Percentiles rank a stretch among this genome's conserved stretches.
Conservation (phyloP, 2,888 invertebrate species). For the Limenitis camilla region DNA sequence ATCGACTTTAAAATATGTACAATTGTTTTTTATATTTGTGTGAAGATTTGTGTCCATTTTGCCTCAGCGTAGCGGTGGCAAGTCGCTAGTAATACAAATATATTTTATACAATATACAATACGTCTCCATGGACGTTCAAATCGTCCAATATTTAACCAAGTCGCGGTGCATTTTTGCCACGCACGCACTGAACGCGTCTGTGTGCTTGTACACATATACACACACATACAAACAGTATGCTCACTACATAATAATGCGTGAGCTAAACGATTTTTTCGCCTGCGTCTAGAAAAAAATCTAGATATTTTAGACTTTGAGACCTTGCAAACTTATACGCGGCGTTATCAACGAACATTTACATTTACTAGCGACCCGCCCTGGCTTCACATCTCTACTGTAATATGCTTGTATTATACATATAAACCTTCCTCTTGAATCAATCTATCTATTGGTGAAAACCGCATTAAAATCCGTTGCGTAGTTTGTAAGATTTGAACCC, state of each 20-base stretch:
- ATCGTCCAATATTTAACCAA: conserved; percentile 67
- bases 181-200: conserved; percentile 54
- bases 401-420: too few species aligned
- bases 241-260: conserved; percentile 22
- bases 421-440: too few species aligned
- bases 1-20: too few species aligned
- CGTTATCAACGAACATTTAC: too few species aligned
- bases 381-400: too few species aligned
- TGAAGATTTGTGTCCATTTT: too few species aligned
- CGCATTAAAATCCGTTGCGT: too few species aligned
- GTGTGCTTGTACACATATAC: conserved; percentile 36
- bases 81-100: not conserved
- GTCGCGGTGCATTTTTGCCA: conserved; percentile 71
- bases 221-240: conserved; percentile 18
- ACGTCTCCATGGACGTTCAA: conserved; percentile 35
- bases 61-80: too few species aligned
- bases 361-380: too few species aligned
- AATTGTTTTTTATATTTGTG: too few species aligned
- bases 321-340: not conserved
- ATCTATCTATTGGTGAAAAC: too few species aligned
- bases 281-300: conserved; percentile 18
- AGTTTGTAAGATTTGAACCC: too few species aligned
- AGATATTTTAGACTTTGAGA: not conserved
- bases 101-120: not conserved
- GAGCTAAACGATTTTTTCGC: conserved; percentile 26